Percentiles rank a stretch among this genome's conserved stretches.
phyloP scores from a whole-genome alignment of 2,113 vertebrate species.

The Chionodraco myersi region DNA sequence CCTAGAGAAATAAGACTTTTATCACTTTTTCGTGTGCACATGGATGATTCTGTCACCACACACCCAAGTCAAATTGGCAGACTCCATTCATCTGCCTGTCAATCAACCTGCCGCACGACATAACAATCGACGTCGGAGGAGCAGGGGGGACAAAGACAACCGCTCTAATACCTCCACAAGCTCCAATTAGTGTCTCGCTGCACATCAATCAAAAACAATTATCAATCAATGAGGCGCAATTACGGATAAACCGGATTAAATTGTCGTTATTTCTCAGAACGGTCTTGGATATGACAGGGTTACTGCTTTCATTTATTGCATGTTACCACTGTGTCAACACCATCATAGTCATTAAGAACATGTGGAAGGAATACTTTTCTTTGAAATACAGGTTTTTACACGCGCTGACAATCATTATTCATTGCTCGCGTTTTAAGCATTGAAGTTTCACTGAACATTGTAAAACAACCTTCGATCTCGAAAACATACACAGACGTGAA shows the following conservation, averaged over 20 bases:
- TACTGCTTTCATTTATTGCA: no score
- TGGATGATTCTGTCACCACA: slow-evolving; percentile 5
- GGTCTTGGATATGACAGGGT: neutral
- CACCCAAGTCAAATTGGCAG: neutral
- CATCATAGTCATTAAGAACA: no score
- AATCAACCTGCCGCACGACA: slow-evolving; percentile 3
- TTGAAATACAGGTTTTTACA: neutral
- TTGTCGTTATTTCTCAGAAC: slow-evolving; percentile 31
- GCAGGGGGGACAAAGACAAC: slow-evolving; percentile 20
- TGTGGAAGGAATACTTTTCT: no score
- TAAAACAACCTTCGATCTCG: neutral
- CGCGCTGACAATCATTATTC: neutral
- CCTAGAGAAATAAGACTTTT: no score
- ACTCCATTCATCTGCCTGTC: slow-evolving; percentile 53
- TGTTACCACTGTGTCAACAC: neutral
- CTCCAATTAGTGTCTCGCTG: slow-evolving; percentile 53
- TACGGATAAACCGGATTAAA: slow-evolving; percentile 39
- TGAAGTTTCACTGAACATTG: neutral
- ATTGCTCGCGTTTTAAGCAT: neutral
- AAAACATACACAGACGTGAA: neutral
- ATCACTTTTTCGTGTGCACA: neutral
- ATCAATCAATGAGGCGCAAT: slow-evolving; percentile 62
- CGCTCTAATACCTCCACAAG: slow-evolving; percentile 57
- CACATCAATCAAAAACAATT: slow-evolving; percentile 65
- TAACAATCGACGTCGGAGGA: slow-evolving; percentile 34